Conservation (phyloP, 1,140 invertebrate species). For the Drosophila willistoni region DNA sequence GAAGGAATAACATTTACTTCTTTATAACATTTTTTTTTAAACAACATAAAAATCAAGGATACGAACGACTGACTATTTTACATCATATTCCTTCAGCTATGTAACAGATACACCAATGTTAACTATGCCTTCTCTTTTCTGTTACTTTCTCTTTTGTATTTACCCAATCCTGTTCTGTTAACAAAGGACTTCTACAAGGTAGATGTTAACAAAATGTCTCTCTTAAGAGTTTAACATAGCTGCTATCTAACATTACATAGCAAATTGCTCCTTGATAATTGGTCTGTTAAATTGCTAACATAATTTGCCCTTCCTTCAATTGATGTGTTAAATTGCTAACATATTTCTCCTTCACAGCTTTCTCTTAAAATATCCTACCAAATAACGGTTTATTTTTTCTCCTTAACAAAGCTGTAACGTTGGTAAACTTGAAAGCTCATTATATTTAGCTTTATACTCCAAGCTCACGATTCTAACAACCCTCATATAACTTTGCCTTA, state of each 20-base stretch:
- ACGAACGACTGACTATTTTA: neutral
- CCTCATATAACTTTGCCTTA: conserved; percentile 27
- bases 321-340: neutral
- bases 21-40: neutral
- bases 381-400: conserved; percentile 57
- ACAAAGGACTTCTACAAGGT: neutral
- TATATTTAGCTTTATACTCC: conserved; percentile 20
- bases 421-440: conserved; percentile 53
- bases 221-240: neutral
- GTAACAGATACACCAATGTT: neutral
- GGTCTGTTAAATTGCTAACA: neutral
- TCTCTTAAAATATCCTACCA: conserved; percentile 19
- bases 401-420: conserved; percentile 21
- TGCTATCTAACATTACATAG: neutral
- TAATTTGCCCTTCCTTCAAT: neutral
- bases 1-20: too few relatives aligned
- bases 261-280: neutral
- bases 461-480: conserved; percentile 34
- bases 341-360: conserved; percentile 6
- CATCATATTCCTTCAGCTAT: neutral
- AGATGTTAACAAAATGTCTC: neutral
- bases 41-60: neutral
- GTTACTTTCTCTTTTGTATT: neutral
- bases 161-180: neutral
- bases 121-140: neutral